Percentiles rank a stretch among this genome's conserved stretches.
These are phyloP conservation scores for Papilio polyxenes DNA, from an alignment of 1,140 invertebrate genomes.

Conservation along the genomic window DNA sequence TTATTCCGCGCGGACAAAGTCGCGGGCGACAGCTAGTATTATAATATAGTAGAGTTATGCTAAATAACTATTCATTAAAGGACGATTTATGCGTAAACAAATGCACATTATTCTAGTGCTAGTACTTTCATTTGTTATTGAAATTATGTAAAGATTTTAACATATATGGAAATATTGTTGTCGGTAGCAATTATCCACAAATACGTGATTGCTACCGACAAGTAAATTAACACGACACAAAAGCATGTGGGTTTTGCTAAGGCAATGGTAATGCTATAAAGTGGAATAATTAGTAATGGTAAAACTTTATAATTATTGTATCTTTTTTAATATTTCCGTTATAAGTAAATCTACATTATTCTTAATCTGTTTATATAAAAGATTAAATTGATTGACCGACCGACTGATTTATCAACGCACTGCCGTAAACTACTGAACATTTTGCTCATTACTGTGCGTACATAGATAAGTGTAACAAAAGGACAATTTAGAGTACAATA, in stretches of 20 bases:
- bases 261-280: background rate
- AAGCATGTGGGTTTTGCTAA: background rate
- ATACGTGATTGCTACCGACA: conserved; percentile 6
- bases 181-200: background rate
- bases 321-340: background rate
- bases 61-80: too few species aligned
- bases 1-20: too few species aligned
- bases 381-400: too few species aligned
- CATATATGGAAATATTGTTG: background rate
- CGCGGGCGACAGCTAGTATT: too few species aligned
- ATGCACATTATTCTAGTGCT: background rate
- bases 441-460: too few species aligned
- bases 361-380: too few species aligned
- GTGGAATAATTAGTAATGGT: background rate
- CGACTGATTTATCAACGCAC: too few species aligned
- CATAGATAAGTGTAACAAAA: too few species aligned
- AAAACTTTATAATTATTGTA: background rate
- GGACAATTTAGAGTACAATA: too few species aligned
- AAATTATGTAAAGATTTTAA: background rate
- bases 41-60: too few species aligned
- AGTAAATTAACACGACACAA: conserved; percentile 2
- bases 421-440: too few species aligned
- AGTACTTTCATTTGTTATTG: background rate
- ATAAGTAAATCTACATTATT: too few species aligned
- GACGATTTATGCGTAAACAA: background rate